These are phyloP conservation scores for Aradus depressus DNA, from an alignment of 2,888 invertebrate genomes.

Conservation along the genomic window DNA sequence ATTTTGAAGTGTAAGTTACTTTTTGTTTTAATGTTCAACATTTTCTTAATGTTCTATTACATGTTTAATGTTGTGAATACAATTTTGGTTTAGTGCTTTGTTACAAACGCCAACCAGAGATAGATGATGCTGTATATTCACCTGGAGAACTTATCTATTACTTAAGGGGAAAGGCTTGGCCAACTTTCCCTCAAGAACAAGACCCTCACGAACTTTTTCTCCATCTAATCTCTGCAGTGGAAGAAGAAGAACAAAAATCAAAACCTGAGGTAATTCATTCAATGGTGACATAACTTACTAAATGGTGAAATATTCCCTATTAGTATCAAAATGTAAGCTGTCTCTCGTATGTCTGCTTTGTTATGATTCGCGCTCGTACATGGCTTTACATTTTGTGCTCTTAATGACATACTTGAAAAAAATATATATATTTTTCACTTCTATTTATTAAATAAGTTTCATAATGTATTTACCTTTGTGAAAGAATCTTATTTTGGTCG, in stretches of 20 bases:
- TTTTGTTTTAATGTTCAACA: background rate
- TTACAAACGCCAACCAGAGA: constrained; percentile 37
- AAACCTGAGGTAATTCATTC: constrained; percentile 18
- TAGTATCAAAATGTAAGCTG: no score
- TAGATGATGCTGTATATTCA: constrained; percentile 41
- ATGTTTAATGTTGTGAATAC: background rate
- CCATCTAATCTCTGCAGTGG: constrained; percentile 76
- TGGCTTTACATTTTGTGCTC: no score
- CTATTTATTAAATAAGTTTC: no score
- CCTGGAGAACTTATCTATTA: constrained; percentile 61
- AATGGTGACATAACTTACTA: background rate
- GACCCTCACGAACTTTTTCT: constrained; percentile 91
- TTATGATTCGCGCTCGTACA: no score
- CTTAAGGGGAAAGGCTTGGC: constrained; percentile 67
- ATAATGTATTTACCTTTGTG: no score
- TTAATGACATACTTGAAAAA: no score
- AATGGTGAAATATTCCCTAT: no score
- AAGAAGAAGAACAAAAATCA: constrained; percentile 57
- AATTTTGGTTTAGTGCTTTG: constrained; percentile 46
- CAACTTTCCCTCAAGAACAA: constrained; percentile 79
- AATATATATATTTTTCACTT: no score
- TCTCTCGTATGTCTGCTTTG: no score
- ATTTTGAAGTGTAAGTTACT: constrained; percentile 24
- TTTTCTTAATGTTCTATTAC: background rate
- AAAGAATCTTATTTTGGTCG: no score